phyloP scores from a whole-genome alignment of 2,888 invertebrate species.

The Drosophila mercatorum region DNA sequence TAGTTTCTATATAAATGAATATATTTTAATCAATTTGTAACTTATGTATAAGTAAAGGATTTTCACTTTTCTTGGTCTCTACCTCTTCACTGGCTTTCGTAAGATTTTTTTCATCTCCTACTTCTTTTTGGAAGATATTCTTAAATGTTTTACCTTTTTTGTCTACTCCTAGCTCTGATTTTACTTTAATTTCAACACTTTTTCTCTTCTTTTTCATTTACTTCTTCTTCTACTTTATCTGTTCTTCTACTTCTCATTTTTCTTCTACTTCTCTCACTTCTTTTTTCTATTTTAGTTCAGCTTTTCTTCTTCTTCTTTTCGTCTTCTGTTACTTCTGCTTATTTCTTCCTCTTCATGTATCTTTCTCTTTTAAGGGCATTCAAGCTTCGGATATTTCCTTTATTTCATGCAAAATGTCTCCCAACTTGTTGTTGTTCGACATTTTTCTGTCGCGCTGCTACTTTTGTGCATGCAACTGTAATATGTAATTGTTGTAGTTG shows the following conservation, averaged over 20 bases:
- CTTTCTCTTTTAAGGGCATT: slow-evolving; percentile 17
- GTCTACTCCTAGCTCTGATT: not conserved
- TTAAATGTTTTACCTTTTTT: not conserved
- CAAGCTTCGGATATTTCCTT: not conserved
- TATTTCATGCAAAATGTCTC: not conserved
- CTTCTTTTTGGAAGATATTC: too few relatives aligned
- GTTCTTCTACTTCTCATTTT: not conserved
- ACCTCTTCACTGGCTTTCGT: too few relatives aligned
- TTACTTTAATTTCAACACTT: too few relatives aligned
- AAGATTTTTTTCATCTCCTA: too few relatives aligned
- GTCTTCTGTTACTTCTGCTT: not conserved
- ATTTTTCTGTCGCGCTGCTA: slow-evolving; percentile 34
- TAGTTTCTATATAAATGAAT: not conserved
- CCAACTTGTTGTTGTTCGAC: slow-evolving; percentile 20
- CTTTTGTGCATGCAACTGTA: slow-evolving; percentile 43
- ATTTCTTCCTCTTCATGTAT: not conserved
- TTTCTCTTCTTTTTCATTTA: not conserved
- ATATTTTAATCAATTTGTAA: not conserved
- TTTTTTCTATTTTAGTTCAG: too few relatives aligned
- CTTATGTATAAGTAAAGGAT: too few relatives aligned
- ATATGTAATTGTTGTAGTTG: slow-evolving; percentile 37
- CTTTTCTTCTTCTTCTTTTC: too few relatives aligned
- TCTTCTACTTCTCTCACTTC: not conserved
- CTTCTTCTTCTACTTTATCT: not conserved
- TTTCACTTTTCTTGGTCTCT: too few relatives aligned